phyloP scores from a whole-genome alignment of 2,888 invertebrate species.

The Campaea margaritaria region DNA sequence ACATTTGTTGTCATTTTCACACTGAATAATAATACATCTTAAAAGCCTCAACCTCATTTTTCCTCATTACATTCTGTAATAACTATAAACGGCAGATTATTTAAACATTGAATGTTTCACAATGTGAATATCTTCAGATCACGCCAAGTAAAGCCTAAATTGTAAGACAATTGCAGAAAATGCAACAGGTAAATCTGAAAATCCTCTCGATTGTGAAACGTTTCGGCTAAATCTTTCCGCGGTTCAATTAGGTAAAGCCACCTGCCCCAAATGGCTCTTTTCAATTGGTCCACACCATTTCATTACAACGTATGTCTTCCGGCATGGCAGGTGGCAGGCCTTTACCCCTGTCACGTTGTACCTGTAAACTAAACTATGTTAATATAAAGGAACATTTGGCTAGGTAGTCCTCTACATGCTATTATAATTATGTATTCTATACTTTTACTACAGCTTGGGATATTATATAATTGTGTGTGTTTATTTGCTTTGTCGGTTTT shows the following conservation, averaged over 20 bases:
- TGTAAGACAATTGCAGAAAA: not conserved
- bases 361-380: not conserved
- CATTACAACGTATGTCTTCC: constrained; percentile 25
- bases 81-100: too few species aligned
- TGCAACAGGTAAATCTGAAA: not conserved
- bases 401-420: too few species aligned
- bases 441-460: not conserved
- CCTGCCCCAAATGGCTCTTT: constrained; percentile 8
- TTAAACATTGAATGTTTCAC: too few species aligned
- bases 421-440: too few species aligned
- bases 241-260: constrained; percentile 14
- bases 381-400: too few species aligned
- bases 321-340: constrained; percentile 21
- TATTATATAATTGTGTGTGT: too few species aligned
- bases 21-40: too few species aligned
- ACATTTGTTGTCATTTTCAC: too few species aligned
- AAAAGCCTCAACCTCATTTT: too few species aligned
- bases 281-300: constrained; percentile 20
- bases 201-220: not conserved
- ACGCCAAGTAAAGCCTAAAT: not conserved
- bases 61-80: too few species aligned
- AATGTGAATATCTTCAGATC: not conserved
- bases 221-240: constrained; percentile 9
- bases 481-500: too few species aligned
- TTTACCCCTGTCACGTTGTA: not conserved